phyloP scores from a whole-genome alignment of 2,888 invertebrate species.

The Spisula subtruncata region DNA sequence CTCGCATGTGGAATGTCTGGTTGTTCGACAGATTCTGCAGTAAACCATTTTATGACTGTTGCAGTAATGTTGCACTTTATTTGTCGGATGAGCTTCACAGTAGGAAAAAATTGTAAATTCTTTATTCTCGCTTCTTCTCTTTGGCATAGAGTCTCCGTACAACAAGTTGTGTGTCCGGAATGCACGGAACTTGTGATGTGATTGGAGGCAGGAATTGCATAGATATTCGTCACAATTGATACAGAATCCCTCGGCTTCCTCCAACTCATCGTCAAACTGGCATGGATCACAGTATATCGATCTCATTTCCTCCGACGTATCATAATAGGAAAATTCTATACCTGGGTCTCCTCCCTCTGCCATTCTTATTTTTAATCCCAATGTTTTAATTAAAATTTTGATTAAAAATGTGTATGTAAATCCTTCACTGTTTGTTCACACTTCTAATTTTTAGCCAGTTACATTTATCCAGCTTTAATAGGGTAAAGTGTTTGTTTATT shows the following conservation, averaged over 20 bases:
- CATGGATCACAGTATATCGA: slow-evolving; percentile 36
- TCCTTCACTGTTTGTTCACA: too few relatives aligned
- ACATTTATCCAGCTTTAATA: neutral
- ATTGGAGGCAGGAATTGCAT: slow-evolving; percentile 16
- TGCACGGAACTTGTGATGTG: slow-evolving; percentile 19
- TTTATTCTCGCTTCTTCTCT: neutral
- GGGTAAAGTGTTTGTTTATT: too few relatives aligned
- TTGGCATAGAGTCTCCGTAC: slow-evolving; percentile 24
- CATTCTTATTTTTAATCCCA: neutral
- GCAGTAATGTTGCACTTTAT: slow-evolving; percentile 37
- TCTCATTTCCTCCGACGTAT: neutral
- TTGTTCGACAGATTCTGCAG: slow-evolving; percentile 15
- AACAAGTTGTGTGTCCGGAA: slow-evolving; percentile 27
- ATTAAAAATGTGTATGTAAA: neutral
- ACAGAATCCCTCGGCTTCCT: slow-evolving; percentile 28
- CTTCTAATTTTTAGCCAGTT: neutral
- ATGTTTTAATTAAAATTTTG: neutral
- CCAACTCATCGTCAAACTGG: neutral
- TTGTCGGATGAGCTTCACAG: slow-evolving; percentile 30
- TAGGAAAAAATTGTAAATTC: neutral
- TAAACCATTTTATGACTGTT: slow-evolving; percentile 5
- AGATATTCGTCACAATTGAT: slow-evolving; percentile 27
- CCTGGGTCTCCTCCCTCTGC: neutral
- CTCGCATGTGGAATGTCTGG: slow-evolving; percentile 29
- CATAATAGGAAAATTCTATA: neutral